Base-by-base conservation (phyloP, 2,113 vertebrate species). In the Passer montanus region DNA sequence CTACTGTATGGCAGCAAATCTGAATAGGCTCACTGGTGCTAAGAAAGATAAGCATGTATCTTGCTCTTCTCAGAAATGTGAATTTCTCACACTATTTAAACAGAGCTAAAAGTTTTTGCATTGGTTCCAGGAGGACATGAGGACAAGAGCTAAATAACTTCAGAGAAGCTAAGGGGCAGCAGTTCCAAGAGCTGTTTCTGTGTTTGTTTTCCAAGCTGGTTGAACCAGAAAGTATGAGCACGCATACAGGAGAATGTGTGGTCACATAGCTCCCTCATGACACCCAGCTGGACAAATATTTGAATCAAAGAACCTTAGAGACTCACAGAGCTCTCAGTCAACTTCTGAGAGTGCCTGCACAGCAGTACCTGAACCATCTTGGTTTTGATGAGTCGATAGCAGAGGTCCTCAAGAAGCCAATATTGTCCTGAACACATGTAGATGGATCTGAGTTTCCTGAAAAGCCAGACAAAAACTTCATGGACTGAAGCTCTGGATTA, bases 261-360 rank as follows among this genome's bases (percentile, higher is more conserved):
- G 84, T 82, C 78, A 53, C 44, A 24, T 2, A 83, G 46, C 15
- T 77, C 59, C 46, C 46, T 66, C 20, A 30, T 33, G n/a, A 77
- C 64, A 81, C 43, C 55, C 90, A 90, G 87, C 64, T 91, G 79
- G 82, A 83, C 27, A 91, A 89, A 91, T 86, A 92, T 81, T 95
- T 89, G 66, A 52, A 50, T 59, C 10, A 59, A 27, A 87, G 31
- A 66, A 27, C 18, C 41, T 85, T 37, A 62, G 28, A 90, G 31
- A 15, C 31, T 80, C 49, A 69, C 82, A 90, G 72, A 69, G 27
- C 13, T 80, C 43, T 90, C 53, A 50, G 70, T 39, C 19, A 69
- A 11, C 18, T 74, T 6, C 24, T 73, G 66, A 52, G 44, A 76
- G n/a, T 3, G 10, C 35, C 90, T 14, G 4, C 27, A 63, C 35